Conservation (phyloP, 2,113 vertebrate species). For the Spea multiplicata region DNA sequence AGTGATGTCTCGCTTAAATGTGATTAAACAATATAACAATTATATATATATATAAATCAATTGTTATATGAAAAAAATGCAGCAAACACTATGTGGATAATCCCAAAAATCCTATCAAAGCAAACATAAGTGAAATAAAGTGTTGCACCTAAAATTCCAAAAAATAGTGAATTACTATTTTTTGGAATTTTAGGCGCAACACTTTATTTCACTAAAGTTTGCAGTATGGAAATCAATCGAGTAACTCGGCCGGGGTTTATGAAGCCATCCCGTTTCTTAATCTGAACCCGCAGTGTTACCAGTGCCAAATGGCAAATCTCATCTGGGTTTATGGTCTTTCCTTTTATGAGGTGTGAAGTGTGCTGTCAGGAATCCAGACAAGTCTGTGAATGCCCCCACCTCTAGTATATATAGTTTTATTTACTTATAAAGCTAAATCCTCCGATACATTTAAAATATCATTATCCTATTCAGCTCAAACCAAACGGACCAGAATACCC, state of each 20-base stretch:
- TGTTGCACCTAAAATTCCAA: too few species aligned
- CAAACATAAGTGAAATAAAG: too few species aligned
- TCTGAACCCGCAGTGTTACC: conserved; percentile 10
- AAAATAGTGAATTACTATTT: too few species aligned
- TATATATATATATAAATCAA: too few species aligned
- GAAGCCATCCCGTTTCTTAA: conserved; percentile 2
- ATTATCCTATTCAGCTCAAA: neutral
- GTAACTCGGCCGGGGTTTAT: neutral
- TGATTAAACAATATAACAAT: too few species aligned
- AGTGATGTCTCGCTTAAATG: too few species aligned
- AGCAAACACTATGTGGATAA: too few species aligned
- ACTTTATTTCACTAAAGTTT: too few species aligned
- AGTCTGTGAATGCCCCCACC: conserved; percentile 8
- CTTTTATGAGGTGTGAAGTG: conserved; percentile 39
- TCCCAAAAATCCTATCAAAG: too few species aligned
- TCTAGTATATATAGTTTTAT: conserved; percentile 22
- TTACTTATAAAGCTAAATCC: conserved; percentile 10
- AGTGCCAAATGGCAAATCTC: conserved; percentile 14
- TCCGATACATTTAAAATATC: neutral
- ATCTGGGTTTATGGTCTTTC: conserved; percentile 2
- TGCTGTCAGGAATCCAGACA: conserved; percentile 27
- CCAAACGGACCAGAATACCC: neutral
- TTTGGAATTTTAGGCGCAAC: too few species aligned
- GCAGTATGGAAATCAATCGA: neutral
- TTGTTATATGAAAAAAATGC: too few species aligned